Evolutionary conservation across 2,888 invertebrate species (phyloP), one percentile per base, ranked within the genome.

Genomic region (Drosophila kuntzei): DNA sequence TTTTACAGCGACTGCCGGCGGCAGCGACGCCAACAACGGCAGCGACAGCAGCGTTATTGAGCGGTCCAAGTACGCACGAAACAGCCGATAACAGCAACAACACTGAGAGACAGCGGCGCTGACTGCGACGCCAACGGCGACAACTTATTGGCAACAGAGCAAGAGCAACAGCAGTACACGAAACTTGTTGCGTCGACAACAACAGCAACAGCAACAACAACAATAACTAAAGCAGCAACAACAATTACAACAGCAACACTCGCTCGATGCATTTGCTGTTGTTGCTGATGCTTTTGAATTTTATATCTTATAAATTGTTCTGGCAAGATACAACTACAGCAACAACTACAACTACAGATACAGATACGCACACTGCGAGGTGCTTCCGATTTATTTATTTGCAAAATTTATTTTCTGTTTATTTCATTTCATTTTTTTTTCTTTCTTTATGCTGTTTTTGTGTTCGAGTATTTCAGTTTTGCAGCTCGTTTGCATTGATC

Each of bases 161-260:
- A 61, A n/a, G 51, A 71, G 49, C 64, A 54, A 54, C 63, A 69
- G 57, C 76, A 63, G 47, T 79, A 77, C 76, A 87, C 81, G 66
- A 83, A 83, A 83, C 82, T 83, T 88, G 82, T 83, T 83, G 82
- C 82, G 83, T 88, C 82, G 86, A 61, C 87, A 74, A 54, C 78
- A 75, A 58, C 76, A 79, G 46, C 63, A 55, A 20, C 27, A 66
- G 6, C 55, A 58, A 20, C 50, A 54, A n/a, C 59, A 53, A 37
- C 59, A 61, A 14, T 54, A 55, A 22, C 68, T 59, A 18, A 57
- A 71, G 3, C 68, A 69, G 14, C 37, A 46, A 12, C 43, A 49
- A 44, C 50, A 60, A 50, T 29, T 47, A 53, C 60, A 49, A 29
- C 50, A 71, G 43, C 71, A 76, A 66, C 54, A 81, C 71, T 69